A percentile compares a stretch with the other conserved stretches of the same genome.
phyloP scores from a whole-genome alignment of 2,888 invertebrate species.

The Epiperipatus broadwayi region DNA sequence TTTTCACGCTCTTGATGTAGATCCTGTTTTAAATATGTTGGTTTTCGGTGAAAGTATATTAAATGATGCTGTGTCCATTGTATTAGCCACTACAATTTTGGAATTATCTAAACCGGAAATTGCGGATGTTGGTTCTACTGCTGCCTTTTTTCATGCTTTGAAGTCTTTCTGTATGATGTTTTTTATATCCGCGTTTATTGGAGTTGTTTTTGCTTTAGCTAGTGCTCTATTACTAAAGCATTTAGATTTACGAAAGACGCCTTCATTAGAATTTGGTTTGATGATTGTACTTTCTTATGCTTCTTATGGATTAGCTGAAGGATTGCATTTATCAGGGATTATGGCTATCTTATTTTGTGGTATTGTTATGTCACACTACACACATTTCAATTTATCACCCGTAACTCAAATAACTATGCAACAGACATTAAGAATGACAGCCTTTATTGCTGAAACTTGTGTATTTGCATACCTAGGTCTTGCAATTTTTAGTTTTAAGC shows the following conservation, averaged over 20 bases:
- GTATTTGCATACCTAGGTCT: constrained; percentile 94
- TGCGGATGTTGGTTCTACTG: constrained; percentile 44
- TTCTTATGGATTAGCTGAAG: constrained; percentile 93
- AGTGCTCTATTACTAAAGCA: constrained; percentile 77
- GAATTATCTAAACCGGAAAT: constrained; percentile 24
- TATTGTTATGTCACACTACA: constrained; percentile 98
- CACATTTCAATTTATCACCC: constrained; percentile 91
- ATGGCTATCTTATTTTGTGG: constrained; percentile 99
- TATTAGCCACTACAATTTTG: constrained; percentile 51
- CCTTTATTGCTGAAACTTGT: constrained; percentile 92
- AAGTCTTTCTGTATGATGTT: constrained; percentile 85
- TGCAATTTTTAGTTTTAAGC: constrained; percentile 81
- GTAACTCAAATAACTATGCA: constrained; percentile 98
- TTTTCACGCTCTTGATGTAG: constrained; percentile 89
- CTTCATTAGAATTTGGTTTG: constrained; percentile 92
- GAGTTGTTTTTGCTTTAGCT: constrained; percentile 76
- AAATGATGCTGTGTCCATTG: constrained; percentile 96
- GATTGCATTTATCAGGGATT: constrained; percentile 81
- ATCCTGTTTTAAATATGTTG: constrained; percentile 95
- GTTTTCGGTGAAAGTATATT: constrained; percentile 91
- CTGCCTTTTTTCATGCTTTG: constrained; percentile 68
- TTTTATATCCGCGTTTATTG: constrained; percentile 92
- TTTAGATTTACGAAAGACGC: constrained; percentile 85
- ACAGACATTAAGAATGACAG: constrained; percentile 88
- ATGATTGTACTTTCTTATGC: constrained; percentile 96